Conservation (phyloP, 64 coral and sea anemone species). For the Hydrozoanthus tunicans region DNA sequence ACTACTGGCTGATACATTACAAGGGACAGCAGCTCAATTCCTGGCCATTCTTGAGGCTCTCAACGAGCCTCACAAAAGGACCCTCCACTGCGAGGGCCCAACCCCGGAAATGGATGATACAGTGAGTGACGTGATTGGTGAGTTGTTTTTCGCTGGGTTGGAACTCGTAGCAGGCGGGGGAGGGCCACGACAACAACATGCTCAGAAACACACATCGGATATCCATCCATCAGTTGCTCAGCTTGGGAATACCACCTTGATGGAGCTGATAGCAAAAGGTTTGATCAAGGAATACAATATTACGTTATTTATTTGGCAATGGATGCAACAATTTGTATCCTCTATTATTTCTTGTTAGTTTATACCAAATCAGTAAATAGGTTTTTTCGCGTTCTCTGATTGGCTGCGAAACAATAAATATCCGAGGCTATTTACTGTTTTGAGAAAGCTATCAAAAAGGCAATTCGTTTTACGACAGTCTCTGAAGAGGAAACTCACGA, state of each 20-base stretch:
- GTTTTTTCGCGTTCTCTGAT: no score
- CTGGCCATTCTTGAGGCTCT: constrained; percentile 89
- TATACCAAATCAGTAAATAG: no score
- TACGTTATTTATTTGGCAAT: no score
- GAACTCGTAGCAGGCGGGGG: constrained; percentile 89
- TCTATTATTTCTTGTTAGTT: no score
- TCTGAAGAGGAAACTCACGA: no score
- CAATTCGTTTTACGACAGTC: no score
- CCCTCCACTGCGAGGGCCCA: constrained; percentile 88
- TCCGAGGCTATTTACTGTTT: no score
- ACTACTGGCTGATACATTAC: constrained; percentile 79
- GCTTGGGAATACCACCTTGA: constrained; percentile 63
- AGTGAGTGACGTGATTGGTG: constrained; percentile 77
- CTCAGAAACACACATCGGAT: constrained; percentile 61
- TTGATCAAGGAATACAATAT: neutral
- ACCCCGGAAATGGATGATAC: constrained; percentile 83
- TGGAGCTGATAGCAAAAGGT: constrained; percentile 81
- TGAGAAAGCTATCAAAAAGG: no score
- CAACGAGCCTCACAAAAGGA: constrained; percentile 80
- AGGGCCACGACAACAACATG: constrained; percentile 67
- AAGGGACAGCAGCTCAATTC: constrained; percentile 82
- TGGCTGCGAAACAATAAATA: no score
- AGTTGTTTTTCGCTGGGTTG: constrained; percentile 93
- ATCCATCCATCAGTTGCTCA: constrained; percentile 80
- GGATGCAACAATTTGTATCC: no score